Evolutionary conservation across 2,113 vertebrate genomes (phyloP), one percentile per base, ranked within the genome.

Genomic region (Hoplias malabaricus): DNA sequence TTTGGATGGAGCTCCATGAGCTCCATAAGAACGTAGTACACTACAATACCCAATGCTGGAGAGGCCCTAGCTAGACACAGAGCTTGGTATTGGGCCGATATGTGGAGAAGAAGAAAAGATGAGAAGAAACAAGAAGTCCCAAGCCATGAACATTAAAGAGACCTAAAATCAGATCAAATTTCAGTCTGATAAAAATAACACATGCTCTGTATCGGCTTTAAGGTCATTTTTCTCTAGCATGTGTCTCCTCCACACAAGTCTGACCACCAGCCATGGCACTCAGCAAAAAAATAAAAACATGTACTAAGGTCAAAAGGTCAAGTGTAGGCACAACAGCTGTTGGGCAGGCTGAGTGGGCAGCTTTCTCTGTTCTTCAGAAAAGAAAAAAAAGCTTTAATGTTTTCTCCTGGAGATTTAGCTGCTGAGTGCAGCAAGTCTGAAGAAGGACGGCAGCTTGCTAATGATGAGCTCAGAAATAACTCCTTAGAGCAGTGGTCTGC

Each of bases 141-240:
- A 59, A 6, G 56, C 23, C 31, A 27, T 16, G 25, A 14, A 16
- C 4, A 19, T 5, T 19, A 16, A 53, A 66, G 10, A 25, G 4
- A 42, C n/a, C n/a, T n/a, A n/a, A n/a, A n/a, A n/a, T n/a, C n/a
- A n/a, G n/a, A n/a, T n/a, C n/a, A n/a, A n/a, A n/a, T n/a, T n/a
- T n/a, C n/a, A n/a, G n/a, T n/a, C 66, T 31, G 27, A 56, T 72
- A 34, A 27, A 66, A 70, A 53, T 62, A 34, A 14, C 76, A 78
- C 67, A 78, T 78, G 76, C 61, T 63, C 4, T 7, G 38, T 33
- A 16, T 56, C 65, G 69, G 66, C 53, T 57, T 46, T 19, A 4
- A 57, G 14, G 75, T 75, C 71, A 69, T 80, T 77, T 82, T 63
- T 57, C 25, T 57, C 21, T 29, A 73, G 54, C 67, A 71, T 76